Conservation (phyloP, 2,888 invertebrate species). For the Pasiphila rectangulata region DNA sequence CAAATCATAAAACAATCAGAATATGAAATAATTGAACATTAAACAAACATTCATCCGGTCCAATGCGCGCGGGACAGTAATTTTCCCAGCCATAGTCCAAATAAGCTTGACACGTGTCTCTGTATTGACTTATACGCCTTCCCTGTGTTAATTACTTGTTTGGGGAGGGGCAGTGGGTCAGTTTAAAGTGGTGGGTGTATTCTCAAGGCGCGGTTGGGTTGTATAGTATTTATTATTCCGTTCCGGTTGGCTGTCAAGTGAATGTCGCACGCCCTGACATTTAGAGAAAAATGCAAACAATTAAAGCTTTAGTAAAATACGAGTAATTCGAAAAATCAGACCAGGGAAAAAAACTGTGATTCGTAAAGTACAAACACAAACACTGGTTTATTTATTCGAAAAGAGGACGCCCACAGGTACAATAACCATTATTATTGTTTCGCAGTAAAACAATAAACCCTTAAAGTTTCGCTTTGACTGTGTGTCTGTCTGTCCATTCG, state of each 20-base stretch:
- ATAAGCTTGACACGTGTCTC: constrained; percentile 31
- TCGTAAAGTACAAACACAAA: too few species aligned
- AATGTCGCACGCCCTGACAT: constrained; percentile 41
- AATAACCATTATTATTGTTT: too few species aligned
- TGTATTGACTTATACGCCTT: constrained; percentile 29
- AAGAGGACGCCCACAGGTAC: too few species aligned
- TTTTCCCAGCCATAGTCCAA: constrained; percentile 30
- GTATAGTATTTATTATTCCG: constrained; percentile 59
- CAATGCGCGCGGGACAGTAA: constrained; percentile 29
- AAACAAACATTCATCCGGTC: constrained; percentile 38
- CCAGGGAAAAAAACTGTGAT: too few species aligned
- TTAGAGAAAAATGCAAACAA: constrained; percentile 41
- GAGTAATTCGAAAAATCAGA: too few species aligned
- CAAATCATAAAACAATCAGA: constrained; percentile 28
- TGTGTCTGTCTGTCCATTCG: too few species aligned
- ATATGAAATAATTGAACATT: constrained; percentile 35
- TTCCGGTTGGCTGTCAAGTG: constrained; percentile 50
- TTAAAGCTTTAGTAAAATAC: constrained; percentile 38
- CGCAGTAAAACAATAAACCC: too few species aligned
- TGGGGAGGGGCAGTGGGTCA: constrained; percentile 30
- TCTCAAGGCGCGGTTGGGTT: constrained; percentile 49
- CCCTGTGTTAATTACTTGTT: constrained; percentile 27
- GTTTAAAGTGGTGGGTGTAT: constrained; percentile 33
- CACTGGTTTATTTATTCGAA: too few species aligned
- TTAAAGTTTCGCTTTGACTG: too few species aligned